These are phyloP conservation scores for Drosophila kuntzei DNA, from an alignment of 2,888 invertebrate genomes.

Conservation along the genomic window DNA sequence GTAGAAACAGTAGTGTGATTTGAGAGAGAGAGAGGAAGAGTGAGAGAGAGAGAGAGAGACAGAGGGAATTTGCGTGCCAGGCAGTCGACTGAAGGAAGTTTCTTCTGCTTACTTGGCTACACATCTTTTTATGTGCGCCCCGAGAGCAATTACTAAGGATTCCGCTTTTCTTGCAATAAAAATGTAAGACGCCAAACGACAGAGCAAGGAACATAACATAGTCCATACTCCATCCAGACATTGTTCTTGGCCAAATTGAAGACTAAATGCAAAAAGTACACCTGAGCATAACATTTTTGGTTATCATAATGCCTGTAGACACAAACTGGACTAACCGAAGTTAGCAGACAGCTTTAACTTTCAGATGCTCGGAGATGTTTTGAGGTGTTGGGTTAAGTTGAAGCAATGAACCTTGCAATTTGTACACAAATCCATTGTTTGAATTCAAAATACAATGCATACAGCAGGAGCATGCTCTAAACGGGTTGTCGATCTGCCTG, in stretches of 20 bases:
- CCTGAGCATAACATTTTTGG: conserved; percentile 62
- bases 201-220: conserved; percentile 10
- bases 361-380: not conserved
- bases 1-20: conserved; percentile 60
- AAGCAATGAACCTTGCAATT: conserved; percentile 60
- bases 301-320: conserved; percentile 32
- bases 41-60: not conserved
- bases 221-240: conserved; percentile 8
- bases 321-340: not conserved
- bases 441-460: conserved; percentile 54
- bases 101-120: conserved; percentile 76
- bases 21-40: not conserved
- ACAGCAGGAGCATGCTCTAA: conserved; percentile 4
- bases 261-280: conserved; percentile 76
- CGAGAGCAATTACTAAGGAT: conserved; percentile 77
- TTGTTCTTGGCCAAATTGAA: conserved; percentile 60
- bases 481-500: conserved; percentile 6
- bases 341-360: conserved; percentile 31
- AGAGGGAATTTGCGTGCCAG: conserved; percentile 37
- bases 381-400: conserved; percentile 26
- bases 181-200: conserved; percentile 67
- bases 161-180: conserved; percentile 77
- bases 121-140: conserved; percentile 74
- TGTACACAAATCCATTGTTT: conserved; percentile 60
- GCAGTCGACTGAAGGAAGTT: conserved; percentile 18